These are phyloP conservation scores for Oryzias celebensis DNA, from an alignment of 2,113 vertebrate genomes.

Conservation along the genomic window DNA sequence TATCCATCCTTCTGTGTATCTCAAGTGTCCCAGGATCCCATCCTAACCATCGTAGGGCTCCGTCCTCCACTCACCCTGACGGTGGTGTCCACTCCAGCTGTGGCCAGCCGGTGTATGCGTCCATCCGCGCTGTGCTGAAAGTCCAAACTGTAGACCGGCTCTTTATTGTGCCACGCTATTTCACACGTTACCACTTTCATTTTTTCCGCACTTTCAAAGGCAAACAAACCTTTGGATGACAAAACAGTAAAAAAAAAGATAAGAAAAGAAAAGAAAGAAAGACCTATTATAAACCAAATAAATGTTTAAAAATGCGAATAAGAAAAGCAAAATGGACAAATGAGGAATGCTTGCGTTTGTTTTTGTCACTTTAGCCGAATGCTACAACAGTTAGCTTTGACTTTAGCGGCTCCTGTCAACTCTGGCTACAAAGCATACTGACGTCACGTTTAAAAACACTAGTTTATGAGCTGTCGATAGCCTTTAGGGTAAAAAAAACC, in stretches of 20 bases:
- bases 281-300: too few relatives aligned
- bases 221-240: neutral
- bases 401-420: too few relatives aligned
- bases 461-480: too few relatives aligned
- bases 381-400: too few relatives aligned
- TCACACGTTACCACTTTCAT: constrained; percentile 99
- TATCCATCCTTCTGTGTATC: too few relatives aligned
- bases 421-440: too few relatives aligned
- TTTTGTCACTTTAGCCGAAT: too few relatives aligned
- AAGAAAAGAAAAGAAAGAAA: neutral
- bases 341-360: too few relatives aligned
- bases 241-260: neutral
- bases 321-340: too few relatives aligned
- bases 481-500: neutral
- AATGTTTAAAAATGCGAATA: too few relatives aligned
- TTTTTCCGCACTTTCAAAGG: neutral
- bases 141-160: constrained; percentile 96
- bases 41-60: neutral
- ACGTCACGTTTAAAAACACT: too few relatives aligned
- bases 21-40: neutral
- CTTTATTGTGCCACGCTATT: constrained; percentile 97
- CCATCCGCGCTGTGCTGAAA: constrained; percentile 86
- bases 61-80: constrained; percentile 81
- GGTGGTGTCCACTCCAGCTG: constrained; percentile 91
- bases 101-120: constrained; percentile 85